These are phyloP conservation scores for Muscicapa adusta DNA, from an alignment of 2,113 vertebrate species.

Conservation along the genomic window DNA sequence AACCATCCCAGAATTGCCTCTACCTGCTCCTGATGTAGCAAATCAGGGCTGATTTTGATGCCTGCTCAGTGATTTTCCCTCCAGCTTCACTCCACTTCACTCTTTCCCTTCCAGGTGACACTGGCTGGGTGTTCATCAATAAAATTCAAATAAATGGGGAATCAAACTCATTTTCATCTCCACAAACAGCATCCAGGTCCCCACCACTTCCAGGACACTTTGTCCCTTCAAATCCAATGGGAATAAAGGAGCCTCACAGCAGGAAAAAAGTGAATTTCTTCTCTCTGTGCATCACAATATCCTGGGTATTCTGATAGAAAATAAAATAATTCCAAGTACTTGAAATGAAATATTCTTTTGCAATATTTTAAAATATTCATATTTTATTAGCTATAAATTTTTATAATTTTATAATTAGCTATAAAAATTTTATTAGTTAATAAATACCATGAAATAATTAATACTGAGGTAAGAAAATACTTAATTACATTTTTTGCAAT, in stretches of 20 bases:
- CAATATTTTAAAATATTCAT: not conserved
- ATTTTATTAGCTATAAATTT: not conserved
- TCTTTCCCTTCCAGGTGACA: not conserved
- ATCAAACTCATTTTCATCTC: not conserved
- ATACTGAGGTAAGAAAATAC: not conserved
- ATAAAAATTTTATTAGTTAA: not conserved
- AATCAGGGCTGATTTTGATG: not conserved
- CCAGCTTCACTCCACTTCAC: not conserved
- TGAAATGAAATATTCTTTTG: not conserved
- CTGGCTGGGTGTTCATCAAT: not conserved
- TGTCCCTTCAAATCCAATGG: not conserved
- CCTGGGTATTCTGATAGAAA: not conserved
- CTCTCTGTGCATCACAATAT: no score
- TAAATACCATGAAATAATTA: rapidly evolving
- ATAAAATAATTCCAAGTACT: not conserved
- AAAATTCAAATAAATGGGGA: not conserved
- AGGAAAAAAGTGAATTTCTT: not conserved
- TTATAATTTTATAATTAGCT: no score
- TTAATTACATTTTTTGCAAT: not conserved
- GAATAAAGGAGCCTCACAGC: not conserved
- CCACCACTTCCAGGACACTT: not conserved
- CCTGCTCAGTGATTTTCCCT: not conserved
- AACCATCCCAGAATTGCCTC: not conserved
- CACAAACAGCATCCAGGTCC: not conserved
- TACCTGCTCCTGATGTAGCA: not conserved